Percentiles rank a stretch among this genome's conserved stretches.
Evolutionary conservation across 2,797 vertebrate species (phyloP).

Genomic region (Anabacerthia variegaticeps): DNA sequence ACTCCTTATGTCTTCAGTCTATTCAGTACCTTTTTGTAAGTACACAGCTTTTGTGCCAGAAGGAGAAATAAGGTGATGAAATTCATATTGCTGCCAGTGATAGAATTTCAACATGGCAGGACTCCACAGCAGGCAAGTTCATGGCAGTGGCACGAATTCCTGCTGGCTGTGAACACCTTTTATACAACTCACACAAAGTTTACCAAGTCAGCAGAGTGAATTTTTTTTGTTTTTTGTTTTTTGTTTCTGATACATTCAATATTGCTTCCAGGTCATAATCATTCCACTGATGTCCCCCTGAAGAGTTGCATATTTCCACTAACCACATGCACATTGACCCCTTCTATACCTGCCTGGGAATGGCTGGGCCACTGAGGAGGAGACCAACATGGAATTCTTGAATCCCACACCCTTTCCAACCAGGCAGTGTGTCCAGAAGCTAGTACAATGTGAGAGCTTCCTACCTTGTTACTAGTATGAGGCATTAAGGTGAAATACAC

Average conservation of each 20-base stretch:
- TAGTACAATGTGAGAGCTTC: not conserved
- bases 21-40: not conserved
- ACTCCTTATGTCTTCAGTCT: not conserved
- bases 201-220: not conserved
- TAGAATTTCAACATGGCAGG: not conserved
- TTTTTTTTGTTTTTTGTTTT: not conserved
- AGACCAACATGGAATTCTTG: not conserved
- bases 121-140: not conserved
- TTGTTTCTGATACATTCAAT: not conserved
- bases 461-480: not conserved
- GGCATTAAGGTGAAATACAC: not conserved
- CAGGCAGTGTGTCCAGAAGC: fast-evolving
- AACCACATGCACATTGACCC: not conserved
- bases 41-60: not conserved
- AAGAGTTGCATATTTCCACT: not conserved
- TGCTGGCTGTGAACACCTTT: not conserved
- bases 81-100: not conserved
- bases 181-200: not conserved
- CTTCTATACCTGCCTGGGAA: not conserved
- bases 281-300: not conserved
- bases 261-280: not conserved
- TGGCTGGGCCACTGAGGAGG: not conserved
- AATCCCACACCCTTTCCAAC: not conserved
- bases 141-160: not conserved
- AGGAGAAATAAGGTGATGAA: not conserved